Evolutionary conservation across 2,888 invertebrate species (phyloP).

Genomic region (Aradus depressus): DNA sequence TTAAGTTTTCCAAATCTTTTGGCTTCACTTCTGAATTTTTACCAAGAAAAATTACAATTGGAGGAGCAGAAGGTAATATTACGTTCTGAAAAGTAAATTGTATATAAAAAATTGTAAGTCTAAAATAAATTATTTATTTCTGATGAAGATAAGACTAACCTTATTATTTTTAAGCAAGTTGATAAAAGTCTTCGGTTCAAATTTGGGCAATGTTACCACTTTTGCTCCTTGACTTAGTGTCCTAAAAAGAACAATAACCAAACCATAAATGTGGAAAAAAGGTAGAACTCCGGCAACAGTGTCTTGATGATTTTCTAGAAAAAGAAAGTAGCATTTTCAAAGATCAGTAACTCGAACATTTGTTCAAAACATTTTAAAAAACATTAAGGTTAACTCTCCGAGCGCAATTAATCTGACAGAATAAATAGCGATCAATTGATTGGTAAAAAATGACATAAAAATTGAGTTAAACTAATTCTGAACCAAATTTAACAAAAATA

Average conservation of each 20-base stretch:
- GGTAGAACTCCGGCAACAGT: slow-evolving; percentile 55
- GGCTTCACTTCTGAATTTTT: slow-evolving; percentile 13
- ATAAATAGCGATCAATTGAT: too few relatives aligned
- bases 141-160: slow-evolving; percentile 1
- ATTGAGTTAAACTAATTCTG: too few relatives aligned
- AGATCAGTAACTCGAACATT: background rate
- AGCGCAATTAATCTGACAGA: too few relatives aligned
- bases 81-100: slow-evolving; percentile 18
- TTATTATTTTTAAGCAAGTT: slow-evolving; percentile 46
- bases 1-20: slow-evolving; percentile 21
- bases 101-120: background rate
- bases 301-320: slow-evolving; percentile 41
- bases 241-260: slow-evolving; percentile 54
- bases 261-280: slow-evolving; percentile 70
- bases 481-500: too few relatives aligned
- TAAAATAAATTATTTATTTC: too few relatives aligned
- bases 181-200: slow-evolving; percentile 57
- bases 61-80: slow-evolving; percentile 21
- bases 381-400: too few relatives aligned
- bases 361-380: too few relatives aligned
- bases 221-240: slow-evolving; percentile 49
- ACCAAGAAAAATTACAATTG: slow-evolving; percentile 23
- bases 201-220: slow-evolving; percentile 57
- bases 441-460: too few relatives aligned
- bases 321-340: background rate